A percentile compares a stretch with the other conserved stretches of the same genome.
Evolutionary conservation across 37 sponge, comb jelly and placozoan species (phyloP).

Genomic region (Mnemiopsis leidyi): DNA sequence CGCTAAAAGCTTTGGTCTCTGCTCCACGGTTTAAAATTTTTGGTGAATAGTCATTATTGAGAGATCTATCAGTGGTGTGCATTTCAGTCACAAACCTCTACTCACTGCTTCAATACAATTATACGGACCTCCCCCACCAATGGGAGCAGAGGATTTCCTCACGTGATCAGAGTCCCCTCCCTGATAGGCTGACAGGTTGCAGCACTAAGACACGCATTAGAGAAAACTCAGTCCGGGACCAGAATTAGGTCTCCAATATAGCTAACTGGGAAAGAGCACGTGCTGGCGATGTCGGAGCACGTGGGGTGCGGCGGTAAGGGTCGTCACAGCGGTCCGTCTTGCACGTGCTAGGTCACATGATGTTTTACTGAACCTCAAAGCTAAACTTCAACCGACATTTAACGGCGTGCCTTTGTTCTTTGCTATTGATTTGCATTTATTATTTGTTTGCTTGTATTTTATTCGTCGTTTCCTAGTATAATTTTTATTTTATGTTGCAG

Average conservation of each 20-base stretch:
- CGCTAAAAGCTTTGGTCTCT: slow-evolving; percentile 1
- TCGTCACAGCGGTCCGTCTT: neutral
- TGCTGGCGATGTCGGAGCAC: neutral
- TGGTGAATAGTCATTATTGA: slow-evolving; percentile 58
- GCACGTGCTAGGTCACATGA: neutral
- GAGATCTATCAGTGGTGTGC: slow-evolving; percentile 20
- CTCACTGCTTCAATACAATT: slow-evolving; percentile 54
- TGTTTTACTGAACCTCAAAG: slow-evolving; percentile 24
- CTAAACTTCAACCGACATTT: neutral
- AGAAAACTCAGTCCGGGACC: slow-evolving; percentile 32
- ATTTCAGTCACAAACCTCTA: slow-evolving; percentile 41
- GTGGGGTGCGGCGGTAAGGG: neutral
- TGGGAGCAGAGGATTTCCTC: neutral
- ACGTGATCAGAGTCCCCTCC: neutral
- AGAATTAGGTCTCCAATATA: slow-evolving; percentile 25
- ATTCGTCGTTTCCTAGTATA: neutral
- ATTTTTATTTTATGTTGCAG: neutral
- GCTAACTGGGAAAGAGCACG: neutral
- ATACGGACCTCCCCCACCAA: neutral
- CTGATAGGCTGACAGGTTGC: slow-evolving; percentile 2
- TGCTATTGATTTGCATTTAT: neutral
- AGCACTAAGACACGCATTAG: slow-evolving; percentile 4
- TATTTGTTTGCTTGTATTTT: neutral
- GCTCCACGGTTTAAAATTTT: slow-evolving; percentile 44
- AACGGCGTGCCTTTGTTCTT: neutral